Base-by-base conservation (phyloP, 2,113 vertebrate species). In the Euleptes europaea region DNA sequence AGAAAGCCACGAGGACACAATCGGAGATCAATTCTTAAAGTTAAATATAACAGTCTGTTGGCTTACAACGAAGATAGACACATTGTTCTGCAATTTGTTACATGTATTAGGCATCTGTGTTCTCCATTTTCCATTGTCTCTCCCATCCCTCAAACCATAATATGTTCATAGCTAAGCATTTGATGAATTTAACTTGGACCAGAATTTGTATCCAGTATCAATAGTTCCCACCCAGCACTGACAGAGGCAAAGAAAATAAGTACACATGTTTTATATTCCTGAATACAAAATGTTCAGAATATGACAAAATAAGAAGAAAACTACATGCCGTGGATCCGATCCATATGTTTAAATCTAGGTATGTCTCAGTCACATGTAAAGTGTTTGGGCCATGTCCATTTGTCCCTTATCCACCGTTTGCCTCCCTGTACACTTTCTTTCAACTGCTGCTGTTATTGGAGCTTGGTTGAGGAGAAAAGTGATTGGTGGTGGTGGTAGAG, bases 1-100 rank as follows among this genome's bases (percentile, higher is more conserved):
- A 84, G 86, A 87, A 65, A 83, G 60, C 76, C 75, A 38, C 78
- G 83, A 80, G 54, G 38, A 80, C 90, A 88, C 73, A 76, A 70
- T 93, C 67, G 81, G 75, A 81, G 82, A 85, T 87, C 33, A 51
- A 66, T 92, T 94, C 92, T 88, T 84, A 82, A 42, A 44, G 70
- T 40, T 86, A 88, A 80, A 51, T 92, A 51, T 80, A 90, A 69
- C 66, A 78, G 73, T 85, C 81, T 1, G 0, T 69, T 75, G 76
- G 35, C 74, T 88, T 72, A 3, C 11, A 77, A 75, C 85, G 5
- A 76, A 42, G 47, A 84, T 11, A 1, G 75, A 35, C 54, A 0
- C 1, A 15, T 72, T 21, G 60, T 5, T 63, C 7, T 57, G 40
- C 83, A 17, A 5, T 1, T 42, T 71, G 26, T 23, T 47, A 74